Conservation (phyloP, 2,113 vertebrate genomes). For the Perca schrenkii region DNA sequence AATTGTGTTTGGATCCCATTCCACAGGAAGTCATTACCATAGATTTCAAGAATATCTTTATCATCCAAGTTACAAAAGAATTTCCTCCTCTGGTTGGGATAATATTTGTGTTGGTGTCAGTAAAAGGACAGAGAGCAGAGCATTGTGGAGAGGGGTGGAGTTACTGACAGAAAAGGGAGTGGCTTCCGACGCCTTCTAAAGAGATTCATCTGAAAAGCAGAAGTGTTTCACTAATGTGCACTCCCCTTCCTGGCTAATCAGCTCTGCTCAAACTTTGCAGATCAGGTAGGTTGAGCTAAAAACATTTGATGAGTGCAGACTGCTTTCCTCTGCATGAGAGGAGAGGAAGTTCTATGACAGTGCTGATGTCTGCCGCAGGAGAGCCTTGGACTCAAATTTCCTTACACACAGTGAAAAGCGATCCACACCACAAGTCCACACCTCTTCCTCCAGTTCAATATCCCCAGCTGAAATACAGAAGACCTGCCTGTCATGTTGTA, state of each 20-base stretch:
- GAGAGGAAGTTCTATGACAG: slow-evolving; percentile 54
- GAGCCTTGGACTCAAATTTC: slow-evolving; percentile 69
- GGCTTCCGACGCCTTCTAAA: slow-evolving; percentile 30
- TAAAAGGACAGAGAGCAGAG: slow-evolving; percentile 64
- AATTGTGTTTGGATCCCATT: slow-evolving; percentile 80
- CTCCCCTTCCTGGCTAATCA: slow-evolving; percentile 28
- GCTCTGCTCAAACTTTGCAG: slow-evolving; percentile 18
- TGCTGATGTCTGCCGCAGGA: slow-evolving; percentile 64
- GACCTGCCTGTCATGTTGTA: slow-evolving; percentile 59
- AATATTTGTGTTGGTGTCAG: slow-evolving; percentile 82
- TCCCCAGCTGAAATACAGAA: slow-evolving; percentile 60
- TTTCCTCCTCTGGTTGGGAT: slow-evolving; percentile 77
- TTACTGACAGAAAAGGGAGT: slow-evolving; percentile 38
- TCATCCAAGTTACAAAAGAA: slow-evolving; percentile 78
- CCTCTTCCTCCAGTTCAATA: slow-evolving; percentile 64
- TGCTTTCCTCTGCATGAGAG: slow-evolving; percentile 34
- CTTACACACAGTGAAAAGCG: slow-evolving; percentile 70
- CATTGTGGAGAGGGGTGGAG: slow-evolving; percentile 29
- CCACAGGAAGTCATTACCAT: slow-evolving; percentile 82
- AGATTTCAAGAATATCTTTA: slow-evolving; percentile 80
- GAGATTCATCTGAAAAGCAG: slow-evolving; percentile 14
- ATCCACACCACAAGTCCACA: slow-evolving; percentile 69
- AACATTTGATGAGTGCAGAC: slow-evolving; percentile 1
- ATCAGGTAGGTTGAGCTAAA: slow-evolving; percentile 9
- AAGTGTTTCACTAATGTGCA: not conserved